Evolutionary conservation across 2,797 vertebrate genomes (phyloP).

Genomic region (Argyrosomus regius): DNA sequence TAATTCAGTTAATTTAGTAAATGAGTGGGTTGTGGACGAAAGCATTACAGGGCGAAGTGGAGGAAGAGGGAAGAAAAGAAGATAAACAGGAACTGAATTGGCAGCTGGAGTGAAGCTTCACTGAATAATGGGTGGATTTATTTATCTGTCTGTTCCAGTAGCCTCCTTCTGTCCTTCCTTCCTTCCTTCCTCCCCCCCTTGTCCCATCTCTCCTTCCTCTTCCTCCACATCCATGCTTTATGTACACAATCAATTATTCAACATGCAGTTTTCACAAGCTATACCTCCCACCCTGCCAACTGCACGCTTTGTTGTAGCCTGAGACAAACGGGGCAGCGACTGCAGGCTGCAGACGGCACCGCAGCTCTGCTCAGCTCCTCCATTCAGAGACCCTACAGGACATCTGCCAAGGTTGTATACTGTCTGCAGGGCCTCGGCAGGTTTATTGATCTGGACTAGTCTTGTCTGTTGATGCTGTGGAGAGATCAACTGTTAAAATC

Average conservation of each 20-base stretch:
- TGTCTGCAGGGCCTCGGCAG: background rate
- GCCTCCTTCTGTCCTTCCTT: slow-evolving; percentile 8
- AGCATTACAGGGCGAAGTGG: slow-evolving; percentile 12
- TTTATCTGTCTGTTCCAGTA: slow-evolving; percentile 54
- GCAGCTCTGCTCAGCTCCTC: slow-evolving; percentile 18
- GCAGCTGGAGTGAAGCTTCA: slow-evolving; percentile 1
- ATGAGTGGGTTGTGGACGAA: slow-evolving; percentile 10
- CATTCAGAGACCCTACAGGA: slow-evolving; percentile 23
- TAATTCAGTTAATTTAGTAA: slow-evolving; percentile 40
- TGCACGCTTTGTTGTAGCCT: slow-evolving; percentile 49
- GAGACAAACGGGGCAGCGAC: slow-evolving; percentile 43
- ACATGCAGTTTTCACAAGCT: slow-evolving; percentile 62
- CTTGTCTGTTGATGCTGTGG: background rate
- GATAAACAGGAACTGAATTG: slow-evolving; percentile 8
- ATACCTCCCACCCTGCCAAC: slow-evolving; percentile 59
- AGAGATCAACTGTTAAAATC: background rate
- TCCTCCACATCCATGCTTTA: slow-evolving; percentile 65
- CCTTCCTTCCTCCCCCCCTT: background rate
- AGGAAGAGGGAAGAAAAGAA: slow-evolving; percentile 14
- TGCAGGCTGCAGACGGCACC: slow-evolving; percentile 40
- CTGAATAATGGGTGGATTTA: slow-evolving; percentile 54
- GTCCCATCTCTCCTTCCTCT: slow-evolving; percentile 2
- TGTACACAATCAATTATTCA: slow-evolving; percentile 81
- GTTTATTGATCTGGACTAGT: background rate
- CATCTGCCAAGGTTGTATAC: slow-evolving; percentile 10